A percentile compares a stretch with the other conserved stretches of the same genome.
Evolutionary conservation across 2,797 vertebrate genomes (phyloP).

Genomic region (Scyliorhinus canicula): DNA sequence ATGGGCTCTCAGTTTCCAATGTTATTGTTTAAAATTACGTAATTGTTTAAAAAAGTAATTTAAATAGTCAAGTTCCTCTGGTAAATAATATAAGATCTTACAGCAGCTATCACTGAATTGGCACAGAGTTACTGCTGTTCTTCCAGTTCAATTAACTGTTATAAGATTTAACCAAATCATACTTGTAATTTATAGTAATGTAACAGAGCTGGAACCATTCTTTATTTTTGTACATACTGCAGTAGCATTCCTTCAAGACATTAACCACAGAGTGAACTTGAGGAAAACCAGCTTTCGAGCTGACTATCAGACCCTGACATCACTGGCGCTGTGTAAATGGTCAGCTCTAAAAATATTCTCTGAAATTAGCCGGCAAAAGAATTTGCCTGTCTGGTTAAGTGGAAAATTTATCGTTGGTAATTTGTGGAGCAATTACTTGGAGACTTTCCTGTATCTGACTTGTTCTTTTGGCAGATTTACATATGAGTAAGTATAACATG

Average conservation of each 20-base stretch:
- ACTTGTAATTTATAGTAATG: conserved; percentile 34
- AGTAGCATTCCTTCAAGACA: conserved; percentile 39
- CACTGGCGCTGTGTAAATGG: conserved; percentile 36
- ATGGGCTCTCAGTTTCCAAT: not conserved
- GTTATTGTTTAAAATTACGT: conserved; percentile 6
- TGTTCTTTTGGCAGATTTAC: conserved; percentile 37
- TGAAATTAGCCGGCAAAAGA: conserved; percentile 38
- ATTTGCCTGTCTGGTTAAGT: conserved; percentile 37
- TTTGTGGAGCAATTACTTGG: conserved; percentile 37
- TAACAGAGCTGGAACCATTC: conserved; percentile 10
- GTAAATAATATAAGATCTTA: conserved; percentile 7
- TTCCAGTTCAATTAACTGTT: conserved; percentile 2
- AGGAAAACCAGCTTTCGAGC: conserved; percentile 36
- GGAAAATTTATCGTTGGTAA: conserved; percentile 37
- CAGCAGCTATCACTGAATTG: conserved; percentile 2
- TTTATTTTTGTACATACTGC: conserved; percentile 28
- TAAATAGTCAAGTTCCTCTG: not conserved
- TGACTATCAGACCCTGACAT: conserved; percentile 33
- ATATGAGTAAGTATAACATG: conserved; percentile 17
- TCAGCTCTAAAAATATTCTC: conserved; percentile 37
- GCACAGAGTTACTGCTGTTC: not conserved
- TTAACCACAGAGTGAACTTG: conserved; percentile 34
- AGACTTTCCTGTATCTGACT: conserved; percentile 36
- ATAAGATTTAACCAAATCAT: conserved; percentile 10
- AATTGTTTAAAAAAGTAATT: conserved; percentile 8